Conservation (phyloP, 2,888 invertebrate genomes). For the Apamea crenata region DNA sequence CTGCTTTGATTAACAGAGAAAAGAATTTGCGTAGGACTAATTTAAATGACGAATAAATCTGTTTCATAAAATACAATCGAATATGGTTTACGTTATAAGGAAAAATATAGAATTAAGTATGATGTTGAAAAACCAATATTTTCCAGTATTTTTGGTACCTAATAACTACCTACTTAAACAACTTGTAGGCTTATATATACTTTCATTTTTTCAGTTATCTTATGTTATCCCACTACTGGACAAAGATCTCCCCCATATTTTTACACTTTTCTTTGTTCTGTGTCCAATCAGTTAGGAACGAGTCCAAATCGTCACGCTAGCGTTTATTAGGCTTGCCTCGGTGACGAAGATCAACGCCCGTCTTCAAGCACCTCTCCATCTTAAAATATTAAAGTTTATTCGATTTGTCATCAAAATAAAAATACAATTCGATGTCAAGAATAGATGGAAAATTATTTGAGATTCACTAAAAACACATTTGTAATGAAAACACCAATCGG, state of each 20-base stretch:
- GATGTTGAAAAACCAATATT: background rate
- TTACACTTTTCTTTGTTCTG: background rate
- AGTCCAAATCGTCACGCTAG: background rate
- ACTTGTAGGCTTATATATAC: background rate
- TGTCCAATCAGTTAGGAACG: background rate
- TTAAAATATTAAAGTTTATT: background rate
- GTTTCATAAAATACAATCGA: conserved; percentile 11
- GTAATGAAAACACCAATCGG: conserved; percentile 2
- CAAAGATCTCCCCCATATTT: background rate
- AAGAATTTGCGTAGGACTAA: conserved; percentile 18
- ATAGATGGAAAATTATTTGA: background rate
- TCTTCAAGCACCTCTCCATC: too few relatives aligned
- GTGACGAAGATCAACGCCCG: background rate
- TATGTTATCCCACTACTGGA: background rate
- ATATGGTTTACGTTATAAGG: background rate
- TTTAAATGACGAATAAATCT: conserved; percentile 1
- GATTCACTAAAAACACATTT: conserved; percentile 5
- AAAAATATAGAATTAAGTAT: background rate
- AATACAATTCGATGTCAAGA: background rate
- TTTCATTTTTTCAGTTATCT: background rate
- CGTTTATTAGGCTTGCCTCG: background rate
- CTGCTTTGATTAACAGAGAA: conserved; percentile 22
- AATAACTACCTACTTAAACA: background rate
- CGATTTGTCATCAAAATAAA: background rate
- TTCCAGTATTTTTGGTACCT: background rate